Conservation (phyloP, 2,888 invertebrate genomes). For the Mimumesa dahlbomi region DNA sequence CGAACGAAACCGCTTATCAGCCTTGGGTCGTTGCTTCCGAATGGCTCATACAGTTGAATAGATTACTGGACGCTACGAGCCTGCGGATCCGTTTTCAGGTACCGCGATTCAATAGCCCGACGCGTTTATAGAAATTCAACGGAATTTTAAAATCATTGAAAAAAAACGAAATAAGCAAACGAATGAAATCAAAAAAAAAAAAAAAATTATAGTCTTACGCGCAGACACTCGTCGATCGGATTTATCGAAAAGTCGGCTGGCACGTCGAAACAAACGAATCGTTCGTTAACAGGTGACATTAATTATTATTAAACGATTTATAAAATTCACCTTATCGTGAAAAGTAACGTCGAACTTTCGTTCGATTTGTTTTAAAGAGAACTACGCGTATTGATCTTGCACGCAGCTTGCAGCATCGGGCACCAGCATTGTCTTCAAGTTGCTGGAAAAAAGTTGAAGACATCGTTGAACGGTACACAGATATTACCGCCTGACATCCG, state of each 20-base stretch:
- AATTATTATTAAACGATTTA: not conserved
- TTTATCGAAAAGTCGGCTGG: constrained; percentile 36
- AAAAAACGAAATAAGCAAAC: not conserved
- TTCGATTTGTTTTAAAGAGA: constrained; percentile 43
- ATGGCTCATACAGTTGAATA: constrained; percentile 55
- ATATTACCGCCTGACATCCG: constrained; percentile 55
- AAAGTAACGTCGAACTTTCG: too few relatives aligned
- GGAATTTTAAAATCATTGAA: too few relatives aligned
- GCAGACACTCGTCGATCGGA: constrained; percentile 14
- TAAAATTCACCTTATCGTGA: too few relatives aligned
- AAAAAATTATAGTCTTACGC: too few relatives aligned
- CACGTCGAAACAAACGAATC: not conserved
- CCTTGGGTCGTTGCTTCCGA: constrained; percentile 58
- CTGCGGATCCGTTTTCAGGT: constrained; percentile 29
- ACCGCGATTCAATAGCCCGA: not conserved
- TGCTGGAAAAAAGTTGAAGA: constrained; percentile 40
- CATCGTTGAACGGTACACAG: constrained; percentile 12
- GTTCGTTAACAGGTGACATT: constrained; percentile 47
- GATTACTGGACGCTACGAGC: constrained; percentile 42
- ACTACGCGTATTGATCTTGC: constrained; percentile 55
- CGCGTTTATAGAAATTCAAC: not conserved
- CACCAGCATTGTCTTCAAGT: constrained; percentile 54
- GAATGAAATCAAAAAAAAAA: constrained; percentile 1
- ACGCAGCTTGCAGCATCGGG: constrained; percentile 60
- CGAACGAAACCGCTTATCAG: constrained; percentile 52